Percentiles rank a stretch among this genome's conserved stretches.
These are phyloP conservation scores for Onychostoma macrolepis DNA, from an alignment of 2,113 vertebrate species.

Conservation along the genomic window DNA sequence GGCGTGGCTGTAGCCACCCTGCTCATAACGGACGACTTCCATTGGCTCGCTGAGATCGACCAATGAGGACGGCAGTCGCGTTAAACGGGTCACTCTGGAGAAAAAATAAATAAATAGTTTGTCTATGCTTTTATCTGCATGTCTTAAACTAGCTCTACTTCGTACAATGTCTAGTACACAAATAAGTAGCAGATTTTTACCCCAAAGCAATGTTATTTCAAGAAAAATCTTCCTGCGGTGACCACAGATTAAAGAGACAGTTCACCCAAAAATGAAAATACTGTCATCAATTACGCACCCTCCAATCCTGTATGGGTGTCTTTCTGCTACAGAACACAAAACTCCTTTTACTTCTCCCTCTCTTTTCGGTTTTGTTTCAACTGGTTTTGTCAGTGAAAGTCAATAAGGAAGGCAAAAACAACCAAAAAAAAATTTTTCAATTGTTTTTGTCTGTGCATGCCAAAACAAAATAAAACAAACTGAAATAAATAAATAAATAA, in stretches of 20 bases:
- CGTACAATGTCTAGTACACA: neutral
- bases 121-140: neutral
- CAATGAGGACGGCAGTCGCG: conserved; percentile 84
- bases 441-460: too few relatives aligned
- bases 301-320: neutral
- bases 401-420: neutral
- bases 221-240: neutral
- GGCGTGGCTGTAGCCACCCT: conserved; percentile 90
- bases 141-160: neutral
- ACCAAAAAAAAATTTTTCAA: too few relatives aligned
- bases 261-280: neutral
- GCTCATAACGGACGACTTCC: conserved; percentile 90
- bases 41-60: conserved; percentile 94
- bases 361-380: neutral
- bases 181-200: neutral
- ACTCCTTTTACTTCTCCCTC: neutral
- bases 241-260: neutral
- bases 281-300: neutral
- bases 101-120: neutral
- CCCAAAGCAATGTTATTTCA: neutral
- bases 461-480: neutral
- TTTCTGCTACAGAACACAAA: neutral
- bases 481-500: accelerated
- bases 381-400: neutral
- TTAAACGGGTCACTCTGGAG: conserved; percentile 87